Base-by-base conservation (phyloP, 2,888 invertebrate species). In the Lycaena phlaeas region DNA sequence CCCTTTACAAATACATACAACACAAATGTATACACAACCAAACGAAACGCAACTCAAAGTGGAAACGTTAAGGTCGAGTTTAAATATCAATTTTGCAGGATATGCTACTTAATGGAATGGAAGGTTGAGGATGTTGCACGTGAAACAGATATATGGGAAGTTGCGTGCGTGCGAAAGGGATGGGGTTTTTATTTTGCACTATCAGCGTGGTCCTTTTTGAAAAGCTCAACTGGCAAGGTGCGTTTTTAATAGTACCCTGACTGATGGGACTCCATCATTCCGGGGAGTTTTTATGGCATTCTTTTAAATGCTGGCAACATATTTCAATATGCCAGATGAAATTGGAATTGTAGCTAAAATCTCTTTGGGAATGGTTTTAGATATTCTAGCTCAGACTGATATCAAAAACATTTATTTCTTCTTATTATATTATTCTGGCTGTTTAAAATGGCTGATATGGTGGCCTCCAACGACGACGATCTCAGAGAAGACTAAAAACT, bases 221-320 rank as follows among this genome's bases (percentile, higher is more conserved):
- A 75, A 69, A 70, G 70, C 75, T 67, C 70, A n/a, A 67, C 53
- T 71, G 76, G 79, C 79, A 79, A 81, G 81, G 79, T 81, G 81
- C 71, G 64, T 65, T 71, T 71, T 75, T 77, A 74, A 75, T 70
- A 72, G 75, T 75, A 71, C 68, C 61, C 65, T 68, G 74, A 74
- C 56, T 73, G 74, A 73, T 70, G 66, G 67, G 64, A 71, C 74
- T 22, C 22, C 7, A 22, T 22, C 22, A 22, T 56, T 59, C 52
- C 56, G 57, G 57, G 36, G 10, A 11, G 40, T 43, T 40, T 44
- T 42, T 38, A 39, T 7, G 10, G 18, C 27, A 10, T 39, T 36
- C 40, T 40, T 30, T 25, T 30, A 40, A 26, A 38, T 28, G 11
- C 14, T 39, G 36, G 5, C 30, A 17, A 14, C 9, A n/a, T 18